These are phyloP conservation scores for Kradibia gibbosae DNA, from an alignment of 1,140 invertebrate species.

Conservation along the genomic window DNA sequence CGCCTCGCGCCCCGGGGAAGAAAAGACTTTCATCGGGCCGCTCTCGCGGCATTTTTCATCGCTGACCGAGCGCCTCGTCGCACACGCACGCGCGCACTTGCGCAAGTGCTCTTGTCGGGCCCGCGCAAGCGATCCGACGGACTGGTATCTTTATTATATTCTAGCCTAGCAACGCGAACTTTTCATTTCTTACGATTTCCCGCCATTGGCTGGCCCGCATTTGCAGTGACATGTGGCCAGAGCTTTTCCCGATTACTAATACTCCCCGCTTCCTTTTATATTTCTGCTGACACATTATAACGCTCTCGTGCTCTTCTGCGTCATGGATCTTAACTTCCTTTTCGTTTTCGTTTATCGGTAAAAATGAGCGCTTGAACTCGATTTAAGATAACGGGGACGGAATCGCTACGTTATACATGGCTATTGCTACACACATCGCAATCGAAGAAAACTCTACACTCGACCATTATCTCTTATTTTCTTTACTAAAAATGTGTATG, in stretches of 20 bases:
- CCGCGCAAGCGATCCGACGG: no score
- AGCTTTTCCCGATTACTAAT: background rate
- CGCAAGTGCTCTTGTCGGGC: no score
- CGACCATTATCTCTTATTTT: no score
- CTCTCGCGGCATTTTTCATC: conserved; percentile 7
- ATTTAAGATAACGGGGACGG: background rate
- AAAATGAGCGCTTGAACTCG: background rate
- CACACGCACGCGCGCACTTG: no score
- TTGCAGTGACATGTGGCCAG: background rate
- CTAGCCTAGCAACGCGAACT: background rate
- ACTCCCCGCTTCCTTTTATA: background rate
- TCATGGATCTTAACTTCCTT: background rate
- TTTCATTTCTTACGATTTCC: background rate
- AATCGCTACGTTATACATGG: background rate
- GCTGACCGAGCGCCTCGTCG: background rate
- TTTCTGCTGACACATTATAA: background rate
- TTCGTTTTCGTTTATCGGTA: conserved; percentile 1
- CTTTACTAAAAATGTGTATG: no score
- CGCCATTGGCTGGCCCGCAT: background rate
- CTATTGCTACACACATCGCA: no score
- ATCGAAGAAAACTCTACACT: no score
- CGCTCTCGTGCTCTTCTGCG: background rate
- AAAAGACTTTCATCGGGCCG: conserved; percentile 19
- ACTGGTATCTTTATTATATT: conserved; percentile 26
- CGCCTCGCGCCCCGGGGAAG: background rate